Conservation (phyloP, 2,113 vertebrate species). For the Psephotus haematonotus region DNA sequence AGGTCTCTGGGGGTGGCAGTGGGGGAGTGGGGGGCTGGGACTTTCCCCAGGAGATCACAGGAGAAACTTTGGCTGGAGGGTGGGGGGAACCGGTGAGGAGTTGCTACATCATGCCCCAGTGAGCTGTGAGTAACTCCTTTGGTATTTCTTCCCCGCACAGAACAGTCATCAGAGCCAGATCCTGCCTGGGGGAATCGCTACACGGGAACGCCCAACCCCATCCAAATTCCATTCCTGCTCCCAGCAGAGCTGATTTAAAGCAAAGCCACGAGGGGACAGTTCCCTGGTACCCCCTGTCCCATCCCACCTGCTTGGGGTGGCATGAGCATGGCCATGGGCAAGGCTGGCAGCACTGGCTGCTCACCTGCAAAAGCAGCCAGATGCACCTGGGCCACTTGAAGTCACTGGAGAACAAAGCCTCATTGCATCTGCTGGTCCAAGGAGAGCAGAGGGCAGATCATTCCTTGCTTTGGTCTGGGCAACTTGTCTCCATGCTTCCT, state of each 20-base stretch:
- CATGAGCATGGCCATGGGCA: neutral
- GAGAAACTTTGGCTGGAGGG: slow-evolving; percentile 57
- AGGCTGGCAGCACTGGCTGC: neutral
- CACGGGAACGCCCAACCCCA: slow-evolving; percentile 54
- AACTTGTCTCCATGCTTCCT: neutral
- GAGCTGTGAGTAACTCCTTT: slow-evolving; percentile 65
- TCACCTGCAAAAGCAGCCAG: neutral
- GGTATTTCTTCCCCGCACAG: slow-evolving; percentile 63
- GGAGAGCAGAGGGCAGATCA: neutral
- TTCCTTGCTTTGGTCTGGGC: neutral
- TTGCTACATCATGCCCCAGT: slow-evolving; percentile 67
- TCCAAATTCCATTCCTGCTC: slow-evolving; percentile 56
- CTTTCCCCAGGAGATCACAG: slow-evolving; percentile 65
- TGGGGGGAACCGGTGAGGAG: slow-evolving; percentile 58
- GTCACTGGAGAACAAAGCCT: neutral
- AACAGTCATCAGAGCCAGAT: slow-evolving; percentile 65
- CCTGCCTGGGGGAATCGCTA: slow-evolving; percentile 38
- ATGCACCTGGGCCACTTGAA: neutral
- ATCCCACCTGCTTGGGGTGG: neutral
- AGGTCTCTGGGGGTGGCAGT: slow-evolving; percentile 48
- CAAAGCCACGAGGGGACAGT: neutral
- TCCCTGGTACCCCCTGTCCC: neutral
- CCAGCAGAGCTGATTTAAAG: neutral
- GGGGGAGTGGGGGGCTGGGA: slow-evolving; percentile 24
- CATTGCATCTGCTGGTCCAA: neutral